Evolutionary conservation across 2,888 invertebrate species (phyloP).

Genomic region (Invenusta paracnida): DNA sequence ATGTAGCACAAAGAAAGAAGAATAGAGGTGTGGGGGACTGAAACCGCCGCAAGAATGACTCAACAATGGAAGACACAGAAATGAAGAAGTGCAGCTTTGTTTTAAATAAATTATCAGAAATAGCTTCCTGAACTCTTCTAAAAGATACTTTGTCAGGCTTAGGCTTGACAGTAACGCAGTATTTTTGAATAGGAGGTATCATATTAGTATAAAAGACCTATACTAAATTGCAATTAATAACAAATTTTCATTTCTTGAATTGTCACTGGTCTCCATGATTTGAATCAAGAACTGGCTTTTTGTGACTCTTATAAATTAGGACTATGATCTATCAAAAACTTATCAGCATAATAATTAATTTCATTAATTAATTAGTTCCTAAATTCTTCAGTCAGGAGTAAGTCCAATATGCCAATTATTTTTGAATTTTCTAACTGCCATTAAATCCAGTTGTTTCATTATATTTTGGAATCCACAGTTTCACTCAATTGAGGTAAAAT

Average conservation of each 20-base stretch:
- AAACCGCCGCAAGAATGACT: no score
- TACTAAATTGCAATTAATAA: no score
- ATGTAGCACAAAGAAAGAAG: no score
- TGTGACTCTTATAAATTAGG: background rate
- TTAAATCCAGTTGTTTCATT: background rate
- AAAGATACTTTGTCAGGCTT: no score
- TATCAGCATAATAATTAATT: background rate
- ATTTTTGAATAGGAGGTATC: no score
- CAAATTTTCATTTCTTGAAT: background rate
- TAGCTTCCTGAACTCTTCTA: no score
- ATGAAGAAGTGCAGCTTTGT: no score
- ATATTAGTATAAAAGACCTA: no score
- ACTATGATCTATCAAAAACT: background rate
- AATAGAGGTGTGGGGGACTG: no score
- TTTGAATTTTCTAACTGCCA: background rate
- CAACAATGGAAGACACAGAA: no score
- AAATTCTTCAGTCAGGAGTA: background rate
- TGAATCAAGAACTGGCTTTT: background rate
- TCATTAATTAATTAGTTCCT: background rate
- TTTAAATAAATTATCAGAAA: no score
- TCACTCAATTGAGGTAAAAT: background rate
- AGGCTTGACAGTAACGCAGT: no score
- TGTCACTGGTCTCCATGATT: background rate
- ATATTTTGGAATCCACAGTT: background rate
- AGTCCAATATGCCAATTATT: background rate